Conservation (phyloP, 2,113 vertebrate species). For the Pelecanoides urinatrix region DNA sequence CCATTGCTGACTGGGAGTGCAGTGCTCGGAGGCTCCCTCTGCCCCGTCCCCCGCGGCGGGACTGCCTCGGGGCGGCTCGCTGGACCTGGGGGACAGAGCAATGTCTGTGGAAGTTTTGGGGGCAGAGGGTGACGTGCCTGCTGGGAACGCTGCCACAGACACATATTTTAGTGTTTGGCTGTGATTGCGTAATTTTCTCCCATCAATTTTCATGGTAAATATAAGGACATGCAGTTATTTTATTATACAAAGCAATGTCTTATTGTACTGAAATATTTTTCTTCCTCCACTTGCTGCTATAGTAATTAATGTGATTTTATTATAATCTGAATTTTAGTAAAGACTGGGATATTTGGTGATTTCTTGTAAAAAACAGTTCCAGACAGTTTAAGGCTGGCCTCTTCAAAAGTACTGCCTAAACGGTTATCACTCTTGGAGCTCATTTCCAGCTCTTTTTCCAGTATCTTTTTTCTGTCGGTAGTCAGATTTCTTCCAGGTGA, state of each 20-base stretch:
- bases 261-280: background rate
- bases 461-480: background rate
- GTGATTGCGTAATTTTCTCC: background rate
- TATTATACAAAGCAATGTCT: background rate
- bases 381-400: background rate
- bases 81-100: background rate
- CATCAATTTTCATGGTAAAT: background rate
- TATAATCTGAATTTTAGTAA: background rate
- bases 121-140: no score
- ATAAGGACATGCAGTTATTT: background rate
- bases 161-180: background rate
- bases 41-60: background rate
- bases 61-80: accelerated
- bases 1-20: background rate
- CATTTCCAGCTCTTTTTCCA: background rate
- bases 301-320: background rate
- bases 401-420: background rate
- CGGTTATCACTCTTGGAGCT: background rate
- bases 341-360: background rate
- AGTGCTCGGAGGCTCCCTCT: background rate
- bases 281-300: background rate
- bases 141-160: background rate
- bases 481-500: background rate
- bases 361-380: background rate
- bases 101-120: background rate